phyloP scores from a whole-genome alignment of 2,888 invertebrate species.

The Thera obeliscata region DNA sequence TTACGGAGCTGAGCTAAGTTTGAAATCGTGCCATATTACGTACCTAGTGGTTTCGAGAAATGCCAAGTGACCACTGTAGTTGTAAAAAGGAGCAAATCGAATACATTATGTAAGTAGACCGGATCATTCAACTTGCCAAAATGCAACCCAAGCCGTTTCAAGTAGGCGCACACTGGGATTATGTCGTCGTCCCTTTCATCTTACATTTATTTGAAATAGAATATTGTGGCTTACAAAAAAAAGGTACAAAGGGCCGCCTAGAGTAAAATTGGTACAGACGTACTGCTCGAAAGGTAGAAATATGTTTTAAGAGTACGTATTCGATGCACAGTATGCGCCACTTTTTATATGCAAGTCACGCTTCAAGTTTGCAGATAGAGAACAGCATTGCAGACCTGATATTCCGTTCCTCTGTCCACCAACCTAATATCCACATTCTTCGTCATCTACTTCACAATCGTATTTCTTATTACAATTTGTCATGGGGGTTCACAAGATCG shows the following conservation, averaged over 20 bases:
- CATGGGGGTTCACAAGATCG: too few species aligned
- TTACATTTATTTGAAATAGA: too few species aligned
- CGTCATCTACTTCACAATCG: slow-evolving; percentile 5
- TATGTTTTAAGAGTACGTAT: too few species aligned
- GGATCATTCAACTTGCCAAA: background rate
- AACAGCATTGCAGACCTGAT: slow-evolving; percentile 31
- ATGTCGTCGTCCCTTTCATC: too few species aligned
- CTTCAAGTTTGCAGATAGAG: slow-evolving; percentile 33
- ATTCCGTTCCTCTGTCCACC: slow-evolving; percentile 17
- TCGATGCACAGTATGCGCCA: background rate
- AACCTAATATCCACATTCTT: slow-evolving; percentile 15
- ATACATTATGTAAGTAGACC: background rate
- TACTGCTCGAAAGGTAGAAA: too few species aligned
- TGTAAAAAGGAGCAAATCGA: slow-evolving; percentile 4
- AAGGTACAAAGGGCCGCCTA: too few species aligned
- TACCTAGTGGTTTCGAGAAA: slow-evolving; percentile 24
- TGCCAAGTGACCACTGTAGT: slow-evolving; percentile 17
- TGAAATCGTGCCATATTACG: slow-evolving; percentile 47
- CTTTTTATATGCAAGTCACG: slow-evolving; percentile 41
- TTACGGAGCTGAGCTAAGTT: slow-evolving; percentile 46
- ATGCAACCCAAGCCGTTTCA: background rate
- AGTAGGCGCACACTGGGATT: too few species aligned
- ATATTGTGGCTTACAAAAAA: too few species aligned
- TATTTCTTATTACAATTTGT: background rate
- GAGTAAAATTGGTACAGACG: too few species aligned